These are phyloP conservation scores for Xerus rutilus DNA, from an alignment of 2,797 vertebrate species.

Conservation along the genomic window DNA sequence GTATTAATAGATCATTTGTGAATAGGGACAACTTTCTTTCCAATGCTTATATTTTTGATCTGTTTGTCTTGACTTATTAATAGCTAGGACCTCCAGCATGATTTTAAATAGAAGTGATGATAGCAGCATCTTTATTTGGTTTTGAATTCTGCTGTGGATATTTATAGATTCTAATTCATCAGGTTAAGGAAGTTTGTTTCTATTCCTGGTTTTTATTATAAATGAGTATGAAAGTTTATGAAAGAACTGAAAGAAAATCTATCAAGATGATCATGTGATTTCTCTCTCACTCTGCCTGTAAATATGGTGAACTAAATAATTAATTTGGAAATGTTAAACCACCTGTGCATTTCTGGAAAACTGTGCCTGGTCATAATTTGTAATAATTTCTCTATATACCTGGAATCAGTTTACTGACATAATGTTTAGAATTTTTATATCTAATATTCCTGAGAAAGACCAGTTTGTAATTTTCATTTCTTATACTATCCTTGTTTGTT, in stretches of 20 bases:
- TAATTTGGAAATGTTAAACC: slow-evolving; percentile 50
- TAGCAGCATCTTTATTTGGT: neutral
- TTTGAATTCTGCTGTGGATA: slow-evolving; percentile 35
- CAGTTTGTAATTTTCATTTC: slow-evolving; percentile 48
- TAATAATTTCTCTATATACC: slow-evolving; percentile 48
- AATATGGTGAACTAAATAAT: neutral
- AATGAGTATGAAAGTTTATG: slow-evolving; percentile 44
- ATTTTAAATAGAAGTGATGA: neutral
- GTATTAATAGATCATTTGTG: slow-evolving; percentile 23
- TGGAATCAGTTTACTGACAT: slow-evolving; percentile 34
- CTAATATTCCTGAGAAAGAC: neutral
- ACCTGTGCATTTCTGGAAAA: neutral
- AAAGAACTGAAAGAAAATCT: neutral
- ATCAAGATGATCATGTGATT: neutral
- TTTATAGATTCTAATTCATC: slow-evolving; percentile 46
- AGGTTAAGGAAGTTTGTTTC: slow-evolving; percentile 48
- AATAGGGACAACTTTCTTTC: slow-evolving; percentile 34
- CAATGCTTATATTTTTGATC: neutral
- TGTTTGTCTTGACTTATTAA: slow-evolving; percentile 51
- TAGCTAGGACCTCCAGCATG: neutral
- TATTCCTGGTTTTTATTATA: slow-evolving; percentile 51
- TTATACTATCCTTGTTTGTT: neutral
- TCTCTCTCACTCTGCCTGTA: neutral
- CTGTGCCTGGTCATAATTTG: slow-evolving; percentile 13
- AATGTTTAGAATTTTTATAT: neutral